phyloP scores from a whole-genome alignment of 2,797 vertebrate genomes.

The Rhabdophis nuchalis region DNA sequence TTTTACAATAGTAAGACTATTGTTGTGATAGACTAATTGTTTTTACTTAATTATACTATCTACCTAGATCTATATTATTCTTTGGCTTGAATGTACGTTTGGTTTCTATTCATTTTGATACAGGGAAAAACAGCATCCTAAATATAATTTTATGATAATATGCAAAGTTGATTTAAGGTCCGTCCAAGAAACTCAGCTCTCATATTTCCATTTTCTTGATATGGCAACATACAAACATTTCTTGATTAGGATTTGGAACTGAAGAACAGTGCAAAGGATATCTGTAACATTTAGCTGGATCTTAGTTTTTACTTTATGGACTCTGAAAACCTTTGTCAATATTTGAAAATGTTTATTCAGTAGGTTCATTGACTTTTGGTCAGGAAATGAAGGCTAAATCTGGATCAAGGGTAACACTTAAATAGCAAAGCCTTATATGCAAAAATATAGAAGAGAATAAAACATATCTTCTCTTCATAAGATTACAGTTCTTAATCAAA shows the following conservation, averaged over 20 bases:
- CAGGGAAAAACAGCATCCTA: background rate
- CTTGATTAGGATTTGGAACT: background rate
- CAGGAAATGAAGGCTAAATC: background rate
- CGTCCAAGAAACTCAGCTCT: background rate
- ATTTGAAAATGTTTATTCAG: background rate
- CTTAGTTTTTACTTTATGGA: background rate
- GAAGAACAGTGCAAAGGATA: background rate
- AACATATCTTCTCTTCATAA: background rate
- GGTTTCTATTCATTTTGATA: background rate
- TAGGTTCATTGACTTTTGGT: background rate
- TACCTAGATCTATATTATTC: background rate
- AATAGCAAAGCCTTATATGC: background rate
- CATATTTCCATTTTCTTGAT: background rate
- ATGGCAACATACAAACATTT: background rate
- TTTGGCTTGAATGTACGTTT: background rate
- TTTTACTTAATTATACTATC: background rate
- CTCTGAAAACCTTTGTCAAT: background rate
- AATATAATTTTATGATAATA: background rate
- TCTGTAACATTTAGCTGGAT: background rate
- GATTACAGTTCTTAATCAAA: background rate
- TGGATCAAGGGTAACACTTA: background rate
- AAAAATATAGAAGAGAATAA: background rate
- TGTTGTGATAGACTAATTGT: background rate
- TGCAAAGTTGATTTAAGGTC: background rate
- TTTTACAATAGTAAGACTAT: background rate